Percentiles rank a stretch among this genome's conserved stretches.
Evolutionary conservation across 2,888 invertebrate species (phyloP).

Genomic region (Cryptus viduatorius): DNA sequence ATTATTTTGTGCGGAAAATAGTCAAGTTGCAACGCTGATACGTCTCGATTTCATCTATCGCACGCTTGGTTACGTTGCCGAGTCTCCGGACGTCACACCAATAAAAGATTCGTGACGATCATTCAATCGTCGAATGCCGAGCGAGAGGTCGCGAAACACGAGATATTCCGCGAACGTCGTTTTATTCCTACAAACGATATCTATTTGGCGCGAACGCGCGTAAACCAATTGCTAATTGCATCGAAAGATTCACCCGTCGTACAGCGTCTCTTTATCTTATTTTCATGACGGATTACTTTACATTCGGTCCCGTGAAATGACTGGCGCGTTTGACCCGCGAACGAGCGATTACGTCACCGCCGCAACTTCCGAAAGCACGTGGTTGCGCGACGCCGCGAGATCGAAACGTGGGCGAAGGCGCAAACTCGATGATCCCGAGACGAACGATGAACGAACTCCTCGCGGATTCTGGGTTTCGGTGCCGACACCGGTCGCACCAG

Average conservation of each 20-base stretch:
- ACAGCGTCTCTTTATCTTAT: background rate
- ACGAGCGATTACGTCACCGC: slow-evolving; percentile 52
- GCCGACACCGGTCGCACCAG: slow-evolving; percentile 54
- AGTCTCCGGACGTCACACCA: slow-evolving; percentile 22
- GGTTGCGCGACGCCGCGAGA: slow-evolving; percentile 25
- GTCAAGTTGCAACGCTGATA: background rate
- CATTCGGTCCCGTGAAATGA: slow-evolving; percentile 52
- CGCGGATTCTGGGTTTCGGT: slow-evolving; percentile 55
- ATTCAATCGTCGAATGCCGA: slow-evolving; percentile 9
- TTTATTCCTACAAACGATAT: background rate
- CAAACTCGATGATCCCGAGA: slow-evolving; percentile 48
- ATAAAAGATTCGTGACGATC: slow-evolving; percentile 33
- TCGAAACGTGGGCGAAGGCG: slow-evolving; percentile 58
- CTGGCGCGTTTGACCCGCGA: slow-evolving; percentile 36
- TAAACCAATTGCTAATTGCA: background rate
- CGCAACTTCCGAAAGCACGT: slow-evolving; percentile 54
- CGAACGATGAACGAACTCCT: background rate
- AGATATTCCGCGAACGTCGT: slow-evolving; percentile 12
- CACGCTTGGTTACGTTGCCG: background rate
- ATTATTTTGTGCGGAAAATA: background rate
- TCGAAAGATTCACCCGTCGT: background rate
- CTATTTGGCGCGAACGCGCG: background rate
- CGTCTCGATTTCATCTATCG: slow-evolving; percentile 14
- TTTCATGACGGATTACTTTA: slow-evolving; percentile 28
- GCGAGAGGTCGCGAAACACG: background rate